Evolutionary conservation across 2,888 invertebrate genomes (phyloP).

Genomic region (Hoplodrina blanda): DNA sequence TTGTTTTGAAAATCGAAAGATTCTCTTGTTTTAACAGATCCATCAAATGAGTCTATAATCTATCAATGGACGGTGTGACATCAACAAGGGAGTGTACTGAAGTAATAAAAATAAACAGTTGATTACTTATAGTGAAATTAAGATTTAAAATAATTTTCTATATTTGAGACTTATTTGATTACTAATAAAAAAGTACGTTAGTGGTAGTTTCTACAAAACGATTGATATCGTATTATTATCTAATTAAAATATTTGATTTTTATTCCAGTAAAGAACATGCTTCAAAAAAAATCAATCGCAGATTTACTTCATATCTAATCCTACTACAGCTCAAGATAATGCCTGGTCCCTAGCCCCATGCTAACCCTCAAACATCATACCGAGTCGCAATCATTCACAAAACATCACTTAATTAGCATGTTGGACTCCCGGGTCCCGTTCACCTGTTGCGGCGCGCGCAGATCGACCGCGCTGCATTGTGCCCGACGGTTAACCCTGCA

Average conservation of each 20-base stretch:
- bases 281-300: not conserved
- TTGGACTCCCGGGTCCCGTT: conserved; percentile 55
- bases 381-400: conserved; percentile 36
- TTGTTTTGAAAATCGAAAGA: not conserved
- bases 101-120: conserved; percentile 17
- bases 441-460: conserved; percentile 90
- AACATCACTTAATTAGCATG: conserved; percentile 57
- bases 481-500: conserved; percentile 73
- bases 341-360: not conserved
- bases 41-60: conserved; percentile 11
- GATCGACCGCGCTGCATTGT: conserved; percentile 84
- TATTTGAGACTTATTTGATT: too few relatives aligned
- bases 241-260: too few relatives aligned
- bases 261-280: too few relatives aligned
- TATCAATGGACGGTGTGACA: conserved; percentile 4
- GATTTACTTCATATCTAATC: not conserved
- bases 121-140: too few relatives aligned
- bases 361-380: too few relatives aligned
- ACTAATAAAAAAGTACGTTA: too few relatives aligned
- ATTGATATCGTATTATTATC: too few relatives aligned
- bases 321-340: not conserved
- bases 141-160: too few relatives aligned
- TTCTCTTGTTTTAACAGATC: conserved; percentile 9
- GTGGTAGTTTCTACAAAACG: too few relatives aligned
- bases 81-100: not conserved